These are phyloP conservation scores for Chloropsis hardwickii DNA, from an alignment of 2,113 vertebrate species.

Conservation along the genomic window DNA sequence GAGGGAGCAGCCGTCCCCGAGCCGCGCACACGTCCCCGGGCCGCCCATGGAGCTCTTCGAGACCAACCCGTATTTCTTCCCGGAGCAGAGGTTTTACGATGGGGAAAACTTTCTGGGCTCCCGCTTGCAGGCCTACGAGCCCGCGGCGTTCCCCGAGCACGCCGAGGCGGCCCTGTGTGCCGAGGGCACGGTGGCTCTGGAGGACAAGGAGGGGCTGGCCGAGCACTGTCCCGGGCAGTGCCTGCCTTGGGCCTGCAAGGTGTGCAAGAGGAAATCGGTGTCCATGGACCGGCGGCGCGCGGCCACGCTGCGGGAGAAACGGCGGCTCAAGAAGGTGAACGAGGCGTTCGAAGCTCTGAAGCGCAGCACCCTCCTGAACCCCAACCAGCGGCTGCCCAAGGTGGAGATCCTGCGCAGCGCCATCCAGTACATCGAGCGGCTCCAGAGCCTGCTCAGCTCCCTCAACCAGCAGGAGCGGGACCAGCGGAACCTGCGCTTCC, in stretches of 20 bases:
- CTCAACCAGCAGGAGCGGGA: constrained; percentile 95
- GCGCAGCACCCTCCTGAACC: constrained; percentile 95
- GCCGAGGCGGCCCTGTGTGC: constrained; percentile 83
- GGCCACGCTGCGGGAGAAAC: constrained; percentile 91
- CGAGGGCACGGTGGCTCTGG: constrained; percentile 70
- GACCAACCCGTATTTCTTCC: constrained; percentile 95
- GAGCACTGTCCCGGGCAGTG: constrained; percentile 94
- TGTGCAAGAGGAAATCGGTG: constrained; percentile 93
- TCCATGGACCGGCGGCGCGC: constrained; percentile 92
- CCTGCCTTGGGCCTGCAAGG: constrained; percentile 95
- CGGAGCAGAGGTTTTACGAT: constrained; percentile 94
- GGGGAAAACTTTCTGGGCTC: constrained; percentile 88
- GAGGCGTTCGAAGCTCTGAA: constrained; percentile 98
- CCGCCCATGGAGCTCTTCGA: constrained; percentile 94
- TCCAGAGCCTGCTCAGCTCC: constrained; percentile 91
- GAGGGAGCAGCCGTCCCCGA: constrained; percentile 79
- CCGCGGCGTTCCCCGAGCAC: constrained; percentile 82
- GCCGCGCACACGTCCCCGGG: constrained; percentile 37
- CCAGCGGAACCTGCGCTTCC: constrained; percentile 80
- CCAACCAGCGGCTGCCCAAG: constrained; percentile 97
- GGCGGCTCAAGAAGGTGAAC: constrained; percentile 95
- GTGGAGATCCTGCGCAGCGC: constrained; percentile 97
- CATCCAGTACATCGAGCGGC: constrained; percentile 97
- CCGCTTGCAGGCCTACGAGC: constrained; percentile 84
- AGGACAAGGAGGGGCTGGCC: constrained; percentile 84